Percentiles rank a stretch among this genome's conserved stretches.
These are phyloP conservation scores for Rhodinocichla rosea DNA, from an alignment of 2,113 vertebrate genomes.

Conservation along the genomic window DNA sequence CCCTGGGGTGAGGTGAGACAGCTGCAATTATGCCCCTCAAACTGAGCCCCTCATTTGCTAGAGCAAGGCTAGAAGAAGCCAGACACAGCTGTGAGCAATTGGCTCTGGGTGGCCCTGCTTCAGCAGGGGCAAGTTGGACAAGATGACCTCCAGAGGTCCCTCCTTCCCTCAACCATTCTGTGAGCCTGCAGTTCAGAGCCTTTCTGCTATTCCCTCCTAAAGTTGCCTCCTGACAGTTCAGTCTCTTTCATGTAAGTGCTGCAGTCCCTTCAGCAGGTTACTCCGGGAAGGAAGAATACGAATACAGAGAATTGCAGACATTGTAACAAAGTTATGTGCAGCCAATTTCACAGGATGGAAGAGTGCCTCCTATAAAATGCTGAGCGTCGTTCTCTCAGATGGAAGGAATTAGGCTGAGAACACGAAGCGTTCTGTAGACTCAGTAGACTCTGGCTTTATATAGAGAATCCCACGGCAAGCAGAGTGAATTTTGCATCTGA, in stretches of 20 bases:
- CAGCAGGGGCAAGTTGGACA: rapidly evolving
- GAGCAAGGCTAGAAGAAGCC: background rate
- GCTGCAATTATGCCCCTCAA: background rate
- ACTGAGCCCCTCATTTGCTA: background rate
- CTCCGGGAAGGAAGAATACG: background rate
- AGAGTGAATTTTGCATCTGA: background rate
- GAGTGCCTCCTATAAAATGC: background rate
- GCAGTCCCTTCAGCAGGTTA: background rate
- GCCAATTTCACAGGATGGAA: background rate
- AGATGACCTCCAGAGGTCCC: background rate
- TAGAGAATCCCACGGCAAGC: background rate
- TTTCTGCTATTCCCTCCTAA: background rate
- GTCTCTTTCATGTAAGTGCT: background rate
- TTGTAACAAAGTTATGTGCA: background rate
- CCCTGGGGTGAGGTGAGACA: background rate
- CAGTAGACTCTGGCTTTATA: background rate
- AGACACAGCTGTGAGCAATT: background rate
- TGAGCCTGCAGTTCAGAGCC: background rate
- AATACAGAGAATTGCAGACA: background rate
- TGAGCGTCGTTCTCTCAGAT: background rate
- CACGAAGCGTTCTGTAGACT: background rate
- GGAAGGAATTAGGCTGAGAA: background rate
- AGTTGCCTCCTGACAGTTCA: background rate
- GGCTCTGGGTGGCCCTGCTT: background rate
- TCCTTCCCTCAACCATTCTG: background rate